A percentile compares a stretch with the other conserved stretches of the same genome.
These are phyloP conservation scores for Agapornis roseicollis DNA, from an alignment of 2,113 vertebrate genomes.

Conservation along the genomic window DNA sequence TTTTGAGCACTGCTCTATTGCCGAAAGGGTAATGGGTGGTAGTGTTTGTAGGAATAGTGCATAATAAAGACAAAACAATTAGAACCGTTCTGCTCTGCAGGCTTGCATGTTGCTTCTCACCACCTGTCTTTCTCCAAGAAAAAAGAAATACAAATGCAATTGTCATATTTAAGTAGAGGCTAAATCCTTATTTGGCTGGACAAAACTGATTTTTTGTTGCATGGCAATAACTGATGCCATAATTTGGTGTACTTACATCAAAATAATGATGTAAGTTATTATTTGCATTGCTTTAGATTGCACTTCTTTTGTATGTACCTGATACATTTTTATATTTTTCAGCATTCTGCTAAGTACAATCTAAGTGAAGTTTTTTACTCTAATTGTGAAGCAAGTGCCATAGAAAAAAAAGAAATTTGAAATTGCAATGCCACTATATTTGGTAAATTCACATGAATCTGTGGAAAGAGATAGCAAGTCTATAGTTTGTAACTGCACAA, in stretches of 20 bases:
- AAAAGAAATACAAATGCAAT: background rate
- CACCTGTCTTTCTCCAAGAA: background rate
- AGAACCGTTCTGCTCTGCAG: background rate
- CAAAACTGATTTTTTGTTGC: background rate
- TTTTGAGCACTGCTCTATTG: background rate
- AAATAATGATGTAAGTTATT: background rate
- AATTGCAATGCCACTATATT: slow-evolving; percentile 39
- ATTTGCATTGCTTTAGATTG: background rate
- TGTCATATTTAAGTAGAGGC: background rate
- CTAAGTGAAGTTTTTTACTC: background rate
- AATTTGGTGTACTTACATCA: background rate
- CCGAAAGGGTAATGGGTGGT: background rate
- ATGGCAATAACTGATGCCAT: background rate
- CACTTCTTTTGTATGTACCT: background rate
- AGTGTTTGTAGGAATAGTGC: fast-evolving
- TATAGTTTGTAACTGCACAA: background rate
- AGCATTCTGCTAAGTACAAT: background rate
- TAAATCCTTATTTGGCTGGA: background rate
- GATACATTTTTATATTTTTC: background rate
- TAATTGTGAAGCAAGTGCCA: slow-evolving; percentile 15
- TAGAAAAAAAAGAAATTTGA: background rate
- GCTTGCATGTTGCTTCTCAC: background rate
- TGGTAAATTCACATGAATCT: background rate
- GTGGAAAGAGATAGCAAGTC: background rate
- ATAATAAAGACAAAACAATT: background rate